phyloP scores from a whole-genome alignment of 2,797 vertebrate genomes.

The Scarus forsteni region DNA sequence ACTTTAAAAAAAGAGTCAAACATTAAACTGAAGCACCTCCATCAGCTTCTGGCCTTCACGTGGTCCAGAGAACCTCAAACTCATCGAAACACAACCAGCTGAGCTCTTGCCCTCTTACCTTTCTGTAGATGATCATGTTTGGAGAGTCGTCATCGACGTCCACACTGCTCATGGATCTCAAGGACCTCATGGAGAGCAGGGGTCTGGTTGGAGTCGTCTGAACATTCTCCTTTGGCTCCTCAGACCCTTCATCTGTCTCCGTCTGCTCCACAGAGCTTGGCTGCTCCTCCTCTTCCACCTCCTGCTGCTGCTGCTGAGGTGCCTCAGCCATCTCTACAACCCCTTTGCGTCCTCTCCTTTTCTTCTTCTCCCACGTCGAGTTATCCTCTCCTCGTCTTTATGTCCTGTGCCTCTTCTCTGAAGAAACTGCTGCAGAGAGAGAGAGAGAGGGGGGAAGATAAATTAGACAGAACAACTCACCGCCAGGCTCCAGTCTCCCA shows the following conservation, averaged over 20 bases:
- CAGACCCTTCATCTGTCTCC: conserved; percentile 35
- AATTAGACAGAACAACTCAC: conserved; percentile 47
- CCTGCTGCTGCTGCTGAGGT: conserved; percentile 49
- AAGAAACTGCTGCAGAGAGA: conserved; percentile 27
- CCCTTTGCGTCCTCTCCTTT: conserved; percentile 22
- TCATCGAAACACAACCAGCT: not conserved
- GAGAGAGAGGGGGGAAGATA: conserved; percentile 25
- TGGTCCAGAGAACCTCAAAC: not conserved
- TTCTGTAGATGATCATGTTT: conserved; percentile 98
- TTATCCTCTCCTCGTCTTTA: conserved; percentile 45
- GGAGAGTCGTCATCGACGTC: conserved; percentile 94
- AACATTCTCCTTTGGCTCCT: conserved; percentile 49
- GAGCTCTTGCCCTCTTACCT: conserved; percentile 84
- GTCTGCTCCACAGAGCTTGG: conserved; percentile 22
- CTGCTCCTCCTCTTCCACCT: conserved; percentile 35
- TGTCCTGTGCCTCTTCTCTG: conserved; percentile 36
- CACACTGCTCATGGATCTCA: conserved; percentile 79
- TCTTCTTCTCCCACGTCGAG: conserved; percentile 14
- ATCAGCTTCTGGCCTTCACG: no score
- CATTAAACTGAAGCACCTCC: no score
- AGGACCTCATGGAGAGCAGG: conserved; percentile 72
- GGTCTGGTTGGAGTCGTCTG: conserved; percentile 40
- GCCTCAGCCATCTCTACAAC: conserved; percentile 72
- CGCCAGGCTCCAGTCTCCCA: conserved; percentile 29
- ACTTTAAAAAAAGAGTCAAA: no score